Conservation (phyloP, 1,140 invertebrate genomes). For the Palaemon carinicauda region DNA sequence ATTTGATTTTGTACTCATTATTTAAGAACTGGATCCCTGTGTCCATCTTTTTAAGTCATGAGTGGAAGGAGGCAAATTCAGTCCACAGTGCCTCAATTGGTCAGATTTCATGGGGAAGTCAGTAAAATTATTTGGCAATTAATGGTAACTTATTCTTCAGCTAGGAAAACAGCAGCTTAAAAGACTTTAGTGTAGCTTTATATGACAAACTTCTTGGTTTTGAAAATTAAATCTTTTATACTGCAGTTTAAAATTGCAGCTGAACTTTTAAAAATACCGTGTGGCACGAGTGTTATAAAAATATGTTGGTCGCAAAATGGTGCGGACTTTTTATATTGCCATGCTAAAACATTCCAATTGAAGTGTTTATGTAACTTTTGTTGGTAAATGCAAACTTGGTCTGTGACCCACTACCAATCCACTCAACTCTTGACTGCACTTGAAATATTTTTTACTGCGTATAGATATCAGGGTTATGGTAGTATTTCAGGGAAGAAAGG, state of each 20-base stretch:
- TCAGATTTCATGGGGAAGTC: conserved; percentile 38
- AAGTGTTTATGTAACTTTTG: conserved; percentile 51
- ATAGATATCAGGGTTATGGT: conserved; percentile 51
- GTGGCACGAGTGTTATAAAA: conserved; percentile 23
- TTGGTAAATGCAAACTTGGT: conserved; percentile 36
- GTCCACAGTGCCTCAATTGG: conserved; percentile 52
- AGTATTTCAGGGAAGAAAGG: conserved; percentile 41
- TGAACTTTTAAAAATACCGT: conserved; percentile 45
- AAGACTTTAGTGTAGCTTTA: conserved; percentile 51
- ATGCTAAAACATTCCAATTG: conserved; percentile 58
- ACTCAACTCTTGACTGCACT: conserved; percentile 50
- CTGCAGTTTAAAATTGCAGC: conserved; percentile 47
- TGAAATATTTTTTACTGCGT: conserved; percentile 28
- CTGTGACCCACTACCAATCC: conserved; percentile 36
- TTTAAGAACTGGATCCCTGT: conserved; percentile 49
- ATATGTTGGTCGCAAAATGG: conserved; percentile 48
- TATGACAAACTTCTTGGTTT: conserved; percentile 9
- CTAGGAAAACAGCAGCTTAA: conserved; percentile 53
- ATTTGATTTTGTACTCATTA: conserved; percentile 49
- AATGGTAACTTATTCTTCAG: conserved; percentile 39
- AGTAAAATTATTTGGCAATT: conserved; percentile 36
- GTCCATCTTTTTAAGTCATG: conserved; percentile 45
- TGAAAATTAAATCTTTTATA: conserved; percentile 2
- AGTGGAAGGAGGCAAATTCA: conserved; percentile 44
- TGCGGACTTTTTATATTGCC: conserved; percentile 42